Percentiles rank a stretch among this genome's conserved stretches.
Conservation (phyloP, 2,113 vertebrate genomes). For the Columba janthina region DNA sequence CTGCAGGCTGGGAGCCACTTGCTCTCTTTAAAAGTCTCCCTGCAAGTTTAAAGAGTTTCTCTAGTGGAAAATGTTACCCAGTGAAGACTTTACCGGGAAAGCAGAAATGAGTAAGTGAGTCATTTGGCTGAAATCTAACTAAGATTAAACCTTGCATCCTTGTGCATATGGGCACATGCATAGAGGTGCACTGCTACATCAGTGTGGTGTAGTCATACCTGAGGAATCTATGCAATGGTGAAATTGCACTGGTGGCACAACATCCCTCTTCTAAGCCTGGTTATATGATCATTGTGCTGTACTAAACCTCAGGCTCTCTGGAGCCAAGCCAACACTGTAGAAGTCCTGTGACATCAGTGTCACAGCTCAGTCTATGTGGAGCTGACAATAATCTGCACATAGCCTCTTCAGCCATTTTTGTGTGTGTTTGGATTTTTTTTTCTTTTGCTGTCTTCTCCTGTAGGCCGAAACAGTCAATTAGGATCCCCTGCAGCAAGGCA, state of each 20-base stretch:
- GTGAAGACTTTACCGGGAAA: background rate
- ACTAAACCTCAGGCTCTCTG: background rate
- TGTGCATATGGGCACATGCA: fast-evolving
- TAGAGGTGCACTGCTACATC: fast-evolving
- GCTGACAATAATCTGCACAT: background rate
- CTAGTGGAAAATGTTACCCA: background rate
- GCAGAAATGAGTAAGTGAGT: background rate
- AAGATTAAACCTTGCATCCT: background rate
- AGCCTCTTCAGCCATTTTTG: background rate
- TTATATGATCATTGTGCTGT: fast-evolving
- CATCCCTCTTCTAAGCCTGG: background rate
- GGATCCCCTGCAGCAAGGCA: background rate
- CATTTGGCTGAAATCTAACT: background rate
- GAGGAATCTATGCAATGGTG: background rate
- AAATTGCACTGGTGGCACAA: fast-evolving
- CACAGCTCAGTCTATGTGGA: background rate
- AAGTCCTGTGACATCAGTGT: background rate
- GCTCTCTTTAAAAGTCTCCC: background rate
- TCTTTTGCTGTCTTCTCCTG: background rate
- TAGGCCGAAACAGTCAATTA: background rate
- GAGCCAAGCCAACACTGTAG: background rate
- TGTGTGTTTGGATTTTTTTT: background rate
- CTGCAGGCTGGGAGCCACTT: fast-evolving
- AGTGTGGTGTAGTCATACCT: background rate
- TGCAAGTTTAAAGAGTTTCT: background rate